These are phyloP conservation scores for Chloebia gouldiae DNA, from an alignment of 2,113 vertebrate genomes.

Conservation along the genomic window DNA sequence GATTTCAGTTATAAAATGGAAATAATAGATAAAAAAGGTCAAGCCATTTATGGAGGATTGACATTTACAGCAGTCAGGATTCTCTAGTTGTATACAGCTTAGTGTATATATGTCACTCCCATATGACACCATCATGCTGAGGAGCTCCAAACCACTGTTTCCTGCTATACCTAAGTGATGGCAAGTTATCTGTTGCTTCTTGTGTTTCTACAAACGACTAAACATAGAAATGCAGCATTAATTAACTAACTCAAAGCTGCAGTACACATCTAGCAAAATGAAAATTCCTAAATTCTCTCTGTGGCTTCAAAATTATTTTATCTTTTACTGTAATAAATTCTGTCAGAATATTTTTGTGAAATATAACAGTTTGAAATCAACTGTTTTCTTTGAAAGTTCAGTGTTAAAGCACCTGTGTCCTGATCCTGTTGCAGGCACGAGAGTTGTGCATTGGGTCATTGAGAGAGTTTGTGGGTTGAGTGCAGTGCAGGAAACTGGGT, in stretches of 20 bases:
- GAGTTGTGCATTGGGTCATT: not conserved
- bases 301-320: not conserved
- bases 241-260: not conserved
- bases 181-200: not conserved
- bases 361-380: not conserved
- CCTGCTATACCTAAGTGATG: not conserved
- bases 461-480: not conserved
- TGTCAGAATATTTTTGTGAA: not conserved
- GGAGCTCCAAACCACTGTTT: not conserved
- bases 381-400: not conserved
- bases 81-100: conserved; percentile 14
- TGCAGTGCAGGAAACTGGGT: not conserved
- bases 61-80: conserved; percentile 20
- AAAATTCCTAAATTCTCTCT: not conserved
- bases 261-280: not conserved
- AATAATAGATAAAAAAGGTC: conserved; percentile 28
- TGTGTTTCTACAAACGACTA: not conserved
- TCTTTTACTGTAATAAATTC: not conserved
- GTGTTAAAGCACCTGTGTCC: not conserved
- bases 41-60: conserved; percentile 27
- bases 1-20: conserved; percentile 48
- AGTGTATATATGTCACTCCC: conserved; percentile 5
- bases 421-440: rapidly evolving
- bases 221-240: not conserved
- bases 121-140: not conserved